Evolutionary conservation across 2,888 invertebrate genomes (phyloP).

Genomic region (Xestobium rufovillosum): DNA sequence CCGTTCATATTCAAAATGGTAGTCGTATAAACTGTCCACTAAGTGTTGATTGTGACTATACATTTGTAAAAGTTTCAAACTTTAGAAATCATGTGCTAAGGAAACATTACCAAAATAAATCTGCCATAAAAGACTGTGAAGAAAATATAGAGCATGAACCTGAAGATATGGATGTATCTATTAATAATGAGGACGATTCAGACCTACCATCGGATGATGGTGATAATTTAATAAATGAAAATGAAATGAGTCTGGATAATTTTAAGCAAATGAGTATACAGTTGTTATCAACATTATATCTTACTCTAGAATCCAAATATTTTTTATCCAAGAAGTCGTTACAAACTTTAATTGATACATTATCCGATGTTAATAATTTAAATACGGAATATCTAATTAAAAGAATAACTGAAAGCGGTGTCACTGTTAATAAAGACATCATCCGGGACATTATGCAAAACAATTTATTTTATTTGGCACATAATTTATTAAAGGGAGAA

Average conservation of each 20-base stretch:
- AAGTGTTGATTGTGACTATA: not conserved
- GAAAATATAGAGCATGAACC: not conserved
- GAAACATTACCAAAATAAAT: constrained; percentile 2
- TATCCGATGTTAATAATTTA: not conserved
- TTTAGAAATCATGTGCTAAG: not conserved
- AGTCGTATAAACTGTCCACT: not conserved
- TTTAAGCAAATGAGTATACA: not conserved
- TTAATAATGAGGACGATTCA: constrained; percentile 1
- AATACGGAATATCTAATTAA: not conserved
- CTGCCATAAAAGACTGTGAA: not conserved
- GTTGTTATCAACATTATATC: not conserved
- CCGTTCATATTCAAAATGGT: not conserved
- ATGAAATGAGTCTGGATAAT: no score
- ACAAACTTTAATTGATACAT: not conserved
- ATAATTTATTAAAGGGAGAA: constrained; percentile 6
- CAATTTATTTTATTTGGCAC: constrained; percentile 8
- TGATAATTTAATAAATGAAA: no score
- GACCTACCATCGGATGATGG: no score
- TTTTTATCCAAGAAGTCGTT: not conserved
- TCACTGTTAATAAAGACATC: not conserved
- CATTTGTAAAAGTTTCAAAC: not conserved
- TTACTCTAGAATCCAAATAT: not conserved
- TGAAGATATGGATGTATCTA: not conserved
- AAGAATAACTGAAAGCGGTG: not conserved
- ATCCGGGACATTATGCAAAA: not conserved